phyloP scores from a whole-genome alignment of 2,888 invertebrate genomes.

The Esperia sulphurella region DNA sequence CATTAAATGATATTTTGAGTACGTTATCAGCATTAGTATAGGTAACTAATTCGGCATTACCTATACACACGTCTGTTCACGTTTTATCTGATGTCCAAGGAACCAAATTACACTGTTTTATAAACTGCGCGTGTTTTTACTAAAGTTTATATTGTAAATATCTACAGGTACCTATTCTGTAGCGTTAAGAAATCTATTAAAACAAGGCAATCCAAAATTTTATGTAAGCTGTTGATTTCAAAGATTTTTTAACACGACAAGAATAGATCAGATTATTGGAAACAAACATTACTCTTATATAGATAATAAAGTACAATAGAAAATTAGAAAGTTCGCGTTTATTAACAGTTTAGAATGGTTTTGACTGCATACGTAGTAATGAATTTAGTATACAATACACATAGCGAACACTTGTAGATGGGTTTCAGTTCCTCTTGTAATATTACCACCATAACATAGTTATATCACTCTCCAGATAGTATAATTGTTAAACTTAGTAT shows the following conservation, averaged over 20 bases:
- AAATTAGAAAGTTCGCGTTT: slow-evolving; percentile 2
- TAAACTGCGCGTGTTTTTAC: slow-evolving; percentile 46
- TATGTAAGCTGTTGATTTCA: slow-evolving; percentile 20
- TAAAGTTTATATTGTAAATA: slow-evolving; percentile 42
- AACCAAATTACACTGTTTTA: slow-evolving; percentile 57
- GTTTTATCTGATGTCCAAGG: slow-evolving; percentile 49
- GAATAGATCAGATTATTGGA: slow-evolving; percentile 15
- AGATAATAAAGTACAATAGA: slow-evolving; percentile 13
- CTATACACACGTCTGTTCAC: slow-evolving; percentile 40
- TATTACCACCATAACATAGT: slow-evolving; percentile 3
- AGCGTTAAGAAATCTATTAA: slow-evolving; percentile 31
- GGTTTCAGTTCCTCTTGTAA: slow-evolving; percentile 26
- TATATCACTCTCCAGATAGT: background rate
- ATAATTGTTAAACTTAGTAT: too few relatives aligned
- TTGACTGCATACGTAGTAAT: slow-evolving; percentile 21
- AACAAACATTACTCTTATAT: slow-evolving; percentile 14
- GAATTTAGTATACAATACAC: slow-evolving; percentile 19
- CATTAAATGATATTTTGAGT: slow-evolving; percentile 31
- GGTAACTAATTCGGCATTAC: slow-evolving; percentile 32
- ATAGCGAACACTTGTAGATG: slow-evolving; percentile 21
- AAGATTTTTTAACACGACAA: slow-evolving; percentile 30
- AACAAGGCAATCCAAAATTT: slow-evolving; percentile 25
- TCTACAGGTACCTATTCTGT: slow-evolving; percentile 17
- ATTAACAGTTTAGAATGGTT: slow-evolving; percentile 13
- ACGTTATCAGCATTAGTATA: slow-evolving; percentile 33